phyloP scores from a whole-genome alignment of 2,113 vertebrate species.

The Halcyon malimbica region DNA sequence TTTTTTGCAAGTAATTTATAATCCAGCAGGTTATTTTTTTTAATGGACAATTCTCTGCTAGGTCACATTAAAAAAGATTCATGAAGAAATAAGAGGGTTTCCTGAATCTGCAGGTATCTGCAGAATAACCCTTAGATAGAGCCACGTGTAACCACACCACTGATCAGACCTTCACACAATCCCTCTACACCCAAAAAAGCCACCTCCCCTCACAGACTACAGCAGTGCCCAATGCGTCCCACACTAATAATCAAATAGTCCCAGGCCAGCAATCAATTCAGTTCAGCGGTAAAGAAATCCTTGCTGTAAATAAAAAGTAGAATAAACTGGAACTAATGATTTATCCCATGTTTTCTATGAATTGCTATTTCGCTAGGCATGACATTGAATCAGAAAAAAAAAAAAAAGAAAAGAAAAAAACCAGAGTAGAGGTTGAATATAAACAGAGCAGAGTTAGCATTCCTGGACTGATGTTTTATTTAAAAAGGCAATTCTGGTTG shows the following conservation, averaged over 20 bases:
- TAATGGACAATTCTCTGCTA: neutral
- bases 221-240: neutral
- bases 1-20: neutral
- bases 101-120: neutral
- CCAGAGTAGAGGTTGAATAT: neutral
- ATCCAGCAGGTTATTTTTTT: neutral
- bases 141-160: fast-evolving
- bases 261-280: neutral
- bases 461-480: conserved; percentile 61
- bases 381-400: neutral
- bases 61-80: neutral
- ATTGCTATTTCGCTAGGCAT: neutral
- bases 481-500: conserved; percentile 42
- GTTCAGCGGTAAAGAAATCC: neutral
- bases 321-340: conserved; percentile 44
- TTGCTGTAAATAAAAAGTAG: conserved; percentile 45
- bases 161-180: neutral
- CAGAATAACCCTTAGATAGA: neutral
- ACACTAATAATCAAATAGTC: neutral
- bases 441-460: conserved; percentile 32
- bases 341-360: conserved; percentile 8
- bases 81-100: neutral
- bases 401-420: neutral
- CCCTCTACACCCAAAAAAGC: neutral
- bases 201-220: neutral